Base-by-base conservation (phyloP, 2,113 vertebrate genomes). In the Porphyrio hochstetteri region DNA sequence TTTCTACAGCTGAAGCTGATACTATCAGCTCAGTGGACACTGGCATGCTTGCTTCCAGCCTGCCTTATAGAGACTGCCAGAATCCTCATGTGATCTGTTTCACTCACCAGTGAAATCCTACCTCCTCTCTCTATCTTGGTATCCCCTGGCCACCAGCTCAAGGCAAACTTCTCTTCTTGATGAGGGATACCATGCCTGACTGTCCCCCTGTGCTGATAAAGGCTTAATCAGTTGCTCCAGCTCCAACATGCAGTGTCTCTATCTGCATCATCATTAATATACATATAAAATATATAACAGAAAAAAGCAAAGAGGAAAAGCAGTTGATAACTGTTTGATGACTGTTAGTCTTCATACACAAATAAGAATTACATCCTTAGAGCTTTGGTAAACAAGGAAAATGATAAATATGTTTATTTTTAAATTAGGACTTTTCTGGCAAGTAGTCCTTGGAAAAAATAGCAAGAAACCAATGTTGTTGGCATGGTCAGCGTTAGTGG, bases 71-170 rank as follows among this genome's bases (percentile, higher is more conserved):
- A 96, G 97, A n/a, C 60, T 89, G 96, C 97, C 97, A 98, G 97
- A 97, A 96, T 95, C 94, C 93, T 97, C 98, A 99, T 98, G 98
- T 99, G 98, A 98, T 97, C 94, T 60, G 78, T 50, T 95, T 91
- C 90, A 96, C 95, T 93, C 97, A 98, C 98, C 97, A 99, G 98
- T 98, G 98, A 98, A 98, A 98, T 97, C 90, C 96, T 97, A 98
- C 95, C 98, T 98, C 93, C 93, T 94, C 92, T 97, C 92, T 94
- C 91, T 97, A 90, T 86, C 96, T 88, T 87, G 83, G 93, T 93
- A 80, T 86, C 88, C 95, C 78, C 79, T 57, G 52, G 38, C 50
- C 78, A 89, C 19, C 61, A 72, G 81, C 57, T 65, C 80, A 82
- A 64, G 57, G 50, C 88, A 96, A 88, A 74, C 84, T 69, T 90